Evolutionary conservation across 2,888 invertebrate species (phyloP).

Genomic region (Rotaria socialis): DNA sequence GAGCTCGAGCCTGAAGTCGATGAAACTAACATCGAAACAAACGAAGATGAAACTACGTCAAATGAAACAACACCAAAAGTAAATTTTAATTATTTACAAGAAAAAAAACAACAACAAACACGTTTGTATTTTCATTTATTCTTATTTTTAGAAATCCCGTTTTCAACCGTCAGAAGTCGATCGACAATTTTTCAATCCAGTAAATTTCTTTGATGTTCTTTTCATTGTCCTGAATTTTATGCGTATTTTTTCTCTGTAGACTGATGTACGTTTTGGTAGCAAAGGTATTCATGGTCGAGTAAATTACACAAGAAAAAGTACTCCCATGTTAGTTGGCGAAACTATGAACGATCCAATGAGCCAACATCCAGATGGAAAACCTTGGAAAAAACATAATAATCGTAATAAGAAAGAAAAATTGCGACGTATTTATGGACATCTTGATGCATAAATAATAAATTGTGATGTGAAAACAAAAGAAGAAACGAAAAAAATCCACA

Average conservation of each 20-base stretch:
- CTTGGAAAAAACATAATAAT: slow-evolving; percentile 77
- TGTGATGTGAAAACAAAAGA: not conserved
- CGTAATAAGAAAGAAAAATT: slow-evolving; percentile 85
- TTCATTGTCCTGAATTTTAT: not conserved
- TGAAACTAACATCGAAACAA: not conserved
- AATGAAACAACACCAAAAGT: slow-evolving; percentile 19
- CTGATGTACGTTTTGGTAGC: slow-evolving; percentile 49
- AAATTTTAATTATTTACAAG: slow-evolving; percentile 3
- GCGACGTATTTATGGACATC: slow-evolving; percentile 75
- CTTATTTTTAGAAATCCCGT: not conserved
- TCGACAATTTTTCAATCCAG: slow-evolving; percentile 27
- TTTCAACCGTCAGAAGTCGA: slow-evolving; percentile 11
- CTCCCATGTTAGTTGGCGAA: not conserved
- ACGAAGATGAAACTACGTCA: not conserved
- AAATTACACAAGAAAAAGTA: slow-evolving; percentile 49
- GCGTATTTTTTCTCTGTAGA: slow-evolving; percentile 48
- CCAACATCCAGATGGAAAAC: slow-evolving; percentile 71
- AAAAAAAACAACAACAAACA: not conserved
- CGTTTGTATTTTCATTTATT: not conserved
- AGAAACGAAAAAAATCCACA: not conserved
- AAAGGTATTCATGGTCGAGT: slow-evolving; percentile 49
- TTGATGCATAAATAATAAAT: slow-evolving; percentile 63
- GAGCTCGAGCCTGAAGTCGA: not conserved
- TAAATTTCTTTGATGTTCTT: not conserved
- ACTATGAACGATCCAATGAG: slow-evolving; percentile 47